A percentile compares a stretch with the other conserved stretches of the same genome.
phyloP scores from a whole-genome alignment of 2,797 vertebrate genomes.

The Choloepus didactylus region DNA sequence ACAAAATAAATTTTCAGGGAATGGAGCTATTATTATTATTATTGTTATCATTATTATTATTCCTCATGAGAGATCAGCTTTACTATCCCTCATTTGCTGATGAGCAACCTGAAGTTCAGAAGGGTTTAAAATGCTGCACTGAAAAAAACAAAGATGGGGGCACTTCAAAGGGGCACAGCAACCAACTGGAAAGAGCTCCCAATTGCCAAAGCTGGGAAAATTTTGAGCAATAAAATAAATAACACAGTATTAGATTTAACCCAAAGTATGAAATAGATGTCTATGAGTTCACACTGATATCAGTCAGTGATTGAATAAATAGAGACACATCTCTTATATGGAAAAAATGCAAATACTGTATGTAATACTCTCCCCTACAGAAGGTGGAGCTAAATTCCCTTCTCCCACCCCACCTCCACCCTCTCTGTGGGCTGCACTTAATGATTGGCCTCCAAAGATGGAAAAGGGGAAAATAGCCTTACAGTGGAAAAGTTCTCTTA shows the following conservation, averaged over 20 bases:
- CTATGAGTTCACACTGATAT: neutral
- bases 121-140: neutral
- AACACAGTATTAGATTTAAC: neutral
- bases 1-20: neutral
- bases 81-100: neutral
- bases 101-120: neutral
- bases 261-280: neutral
- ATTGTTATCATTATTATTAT: neutral
- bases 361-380: too few relatives aligned
- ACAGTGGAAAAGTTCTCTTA: neutral
- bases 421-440: neutral
- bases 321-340: neutral
- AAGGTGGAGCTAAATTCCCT: neutral
- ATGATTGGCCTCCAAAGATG: neutral
- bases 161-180: neutral
- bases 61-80: neutral
- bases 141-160: slow-evolving; percentile 21
- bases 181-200: neutral
- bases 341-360: neutral
- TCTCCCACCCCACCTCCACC: neutral
- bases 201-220: neutral
- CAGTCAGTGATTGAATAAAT: neutral
- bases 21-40: neutral
- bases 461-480: neutral
- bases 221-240: neutral